Evolutionary conservation across 1,140 invertebrate species (phyloP).

Genomic region (Macrobrachium nipponense): DNA sequence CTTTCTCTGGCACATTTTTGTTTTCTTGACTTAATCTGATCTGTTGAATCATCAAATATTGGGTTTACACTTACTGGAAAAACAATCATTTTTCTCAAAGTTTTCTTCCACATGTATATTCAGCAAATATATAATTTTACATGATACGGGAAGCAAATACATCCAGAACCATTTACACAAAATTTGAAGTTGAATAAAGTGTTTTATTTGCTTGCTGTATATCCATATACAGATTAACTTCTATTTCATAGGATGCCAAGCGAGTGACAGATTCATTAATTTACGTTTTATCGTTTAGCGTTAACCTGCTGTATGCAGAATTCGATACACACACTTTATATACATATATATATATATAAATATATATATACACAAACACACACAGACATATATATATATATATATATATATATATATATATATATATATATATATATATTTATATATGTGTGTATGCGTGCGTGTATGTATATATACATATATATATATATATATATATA

Average conservation of each 20-base stretch:
- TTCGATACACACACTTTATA: background rate
- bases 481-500: background rate
- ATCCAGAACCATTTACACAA: too few species aligned
- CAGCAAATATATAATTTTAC: too few species aligned
- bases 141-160: too few species aligned
- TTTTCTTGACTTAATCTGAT: too few species aligned
- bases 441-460: background rate
- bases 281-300: too few species aligned
- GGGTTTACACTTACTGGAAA: background rate
- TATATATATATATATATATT: constrained; percentile 9
- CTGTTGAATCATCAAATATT: background rate
- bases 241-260: too few species aligned
- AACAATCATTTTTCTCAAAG: background rate
- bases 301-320: too few species aligned
- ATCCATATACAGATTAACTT: background rate
- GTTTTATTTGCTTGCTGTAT: background rate
- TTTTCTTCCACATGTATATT: too few species aligned
- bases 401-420: constrained; percentile 3
- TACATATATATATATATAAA: constrained; percentile 13
- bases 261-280: too few species aligned
- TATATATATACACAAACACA: background rate
- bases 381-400: constrained; percentile 3
- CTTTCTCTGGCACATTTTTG: too few species aligned
- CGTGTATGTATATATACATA: background rate
- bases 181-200: too few species aligned